Evolutionary conservation across 2,888 invertebrate genomes (phyloP).

Genomic region (Acronicta psi): DNA sequence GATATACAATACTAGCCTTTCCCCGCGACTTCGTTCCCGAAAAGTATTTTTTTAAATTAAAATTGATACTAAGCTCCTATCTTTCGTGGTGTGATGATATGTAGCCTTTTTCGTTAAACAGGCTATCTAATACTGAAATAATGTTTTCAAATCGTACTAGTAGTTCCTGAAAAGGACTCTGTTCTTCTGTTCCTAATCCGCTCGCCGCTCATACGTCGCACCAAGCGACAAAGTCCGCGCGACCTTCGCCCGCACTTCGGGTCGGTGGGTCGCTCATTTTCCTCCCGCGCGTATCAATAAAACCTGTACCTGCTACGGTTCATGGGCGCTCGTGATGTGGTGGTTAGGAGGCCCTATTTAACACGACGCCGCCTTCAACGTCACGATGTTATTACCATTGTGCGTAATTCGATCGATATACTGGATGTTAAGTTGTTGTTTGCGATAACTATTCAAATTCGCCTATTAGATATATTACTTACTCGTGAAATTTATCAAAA

Average conservation of each 20-base stretch:
- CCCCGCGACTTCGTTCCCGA: no score
- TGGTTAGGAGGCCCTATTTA: slow-evolving; percentile 57
- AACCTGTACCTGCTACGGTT: slow-evolving; percentile 55
- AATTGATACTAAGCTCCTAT: no score
- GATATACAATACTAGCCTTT: no score
- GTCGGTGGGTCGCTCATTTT: slow-evolving; percentile 60
- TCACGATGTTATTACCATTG: slow-evolving; percentile 38
- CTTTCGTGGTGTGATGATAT: no score
- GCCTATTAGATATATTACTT: no score
- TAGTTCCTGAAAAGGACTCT: no score
- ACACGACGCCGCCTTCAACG: slow-evolving; percentile 37
- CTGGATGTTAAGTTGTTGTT: not conserved
- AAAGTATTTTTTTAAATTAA: no score
- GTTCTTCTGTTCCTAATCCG: not conserved
- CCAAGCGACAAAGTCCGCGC: slow-evolving; percentile 11
- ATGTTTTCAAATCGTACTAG: no score
- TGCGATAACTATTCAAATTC: not conserved
- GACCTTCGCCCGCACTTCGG: slow-evolving; percentile 69
- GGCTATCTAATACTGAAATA: no score
- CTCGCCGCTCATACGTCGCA: not conserved
- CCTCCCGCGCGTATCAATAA: slow-evolving; percentile 65
- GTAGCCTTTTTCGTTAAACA: no score
- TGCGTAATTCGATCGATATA: slow-evolving; percentile 25
- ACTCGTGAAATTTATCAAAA: no score
- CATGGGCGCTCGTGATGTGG: slow-evolving; percentile 57